phyloP scores from a whole-genome alignment of 2,113 vertebrate species.

The Lagopus muta region DNA sequence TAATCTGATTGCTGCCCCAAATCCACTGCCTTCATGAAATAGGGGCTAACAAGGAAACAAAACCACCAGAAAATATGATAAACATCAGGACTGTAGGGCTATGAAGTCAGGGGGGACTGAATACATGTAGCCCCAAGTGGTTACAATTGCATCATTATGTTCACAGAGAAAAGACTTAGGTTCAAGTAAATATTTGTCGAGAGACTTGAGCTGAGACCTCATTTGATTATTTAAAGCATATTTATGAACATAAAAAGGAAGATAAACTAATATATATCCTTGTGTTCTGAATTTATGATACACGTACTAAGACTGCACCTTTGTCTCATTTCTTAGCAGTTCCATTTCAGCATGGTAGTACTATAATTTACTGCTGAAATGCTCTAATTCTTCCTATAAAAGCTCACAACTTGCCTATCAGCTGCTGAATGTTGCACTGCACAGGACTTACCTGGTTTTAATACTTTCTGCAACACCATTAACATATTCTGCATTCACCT shows the following conservation, averaged over 20 bases:
- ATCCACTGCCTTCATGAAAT: background rate
- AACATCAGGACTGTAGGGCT: background rate
- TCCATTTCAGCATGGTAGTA: background rate
- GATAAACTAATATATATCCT: background rate
- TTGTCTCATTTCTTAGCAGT: background rate
- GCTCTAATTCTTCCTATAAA: background rate
- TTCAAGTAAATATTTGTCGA: constrained; percentile 14
- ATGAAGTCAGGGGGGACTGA: background rate
- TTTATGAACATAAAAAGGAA: background rate
- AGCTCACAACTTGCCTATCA: background rate
- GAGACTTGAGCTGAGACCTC: background rate
- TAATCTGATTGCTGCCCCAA: background rate
- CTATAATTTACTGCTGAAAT: background rate
- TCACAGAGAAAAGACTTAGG: background rate
- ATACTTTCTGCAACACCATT: constrained; percentile 76
- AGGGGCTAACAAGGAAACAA: background rate
- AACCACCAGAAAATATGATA: background rate
- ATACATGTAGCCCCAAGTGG: background rate
- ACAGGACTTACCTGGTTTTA: constrained; percentile 79
- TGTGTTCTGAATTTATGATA: background rate
- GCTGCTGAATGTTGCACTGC: background rate
- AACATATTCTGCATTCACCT: constrained; percentile 83
- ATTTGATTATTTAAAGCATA: background rate
- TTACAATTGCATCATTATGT: background rate
- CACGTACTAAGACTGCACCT: background rate